phyloP scores from a whole-genome alignment of 2,888 invertebrate genomes.

The Phengaris alcon region DNA sequence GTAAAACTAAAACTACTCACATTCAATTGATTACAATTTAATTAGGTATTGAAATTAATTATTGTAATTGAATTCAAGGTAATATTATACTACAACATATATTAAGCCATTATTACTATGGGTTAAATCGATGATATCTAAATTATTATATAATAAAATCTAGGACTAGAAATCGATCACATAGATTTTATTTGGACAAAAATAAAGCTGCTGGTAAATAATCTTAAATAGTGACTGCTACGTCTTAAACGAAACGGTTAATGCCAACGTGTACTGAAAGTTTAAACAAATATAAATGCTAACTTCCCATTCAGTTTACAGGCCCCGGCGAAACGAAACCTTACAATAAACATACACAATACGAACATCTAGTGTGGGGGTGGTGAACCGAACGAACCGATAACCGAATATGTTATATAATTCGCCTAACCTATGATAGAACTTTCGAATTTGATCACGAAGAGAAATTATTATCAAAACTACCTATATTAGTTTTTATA shows the following conservation, averaged over 20 bases:
- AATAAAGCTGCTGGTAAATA: neutral
- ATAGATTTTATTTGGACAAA: neutral
- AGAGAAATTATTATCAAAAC: conserved; percentile 78
- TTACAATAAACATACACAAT: conserved; percentile 27
- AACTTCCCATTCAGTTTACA: conserved; percentile 36
- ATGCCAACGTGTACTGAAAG: neutral
- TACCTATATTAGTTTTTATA: conserved; percentile 73
- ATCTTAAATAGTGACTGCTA: neutral
- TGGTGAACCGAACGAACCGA: conserved; percentile 54
- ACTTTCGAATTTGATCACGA: conserved; percentile 77
- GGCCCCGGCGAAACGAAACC: conserved; percentile 44
- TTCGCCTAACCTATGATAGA: conserved; percentile 79
- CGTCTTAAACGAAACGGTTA: neutral
- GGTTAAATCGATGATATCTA: conserved; percentile 17
- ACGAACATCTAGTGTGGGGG: conserved; percentile 46
- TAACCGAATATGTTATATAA: conserved; percentile 65
- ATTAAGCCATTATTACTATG: conserved; percentile 2
- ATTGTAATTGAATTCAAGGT: conserved; percentile 16
- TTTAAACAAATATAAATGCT: conserved; percentile 17
- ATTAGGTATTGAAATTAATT: neutral
- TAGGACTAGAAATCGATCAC: conserved; percentile 19
- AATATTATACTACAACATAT: conserved; percentile 11
- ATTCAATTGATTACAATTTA: conserved; percentile 22
- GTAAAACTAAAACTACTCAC: conserved; percentile 20
- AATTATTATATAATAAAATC: conserved; percentile 19